A percentile compares a stretch with the other conserved stretches of the same genome.
phyloP scores from a whole-genome alignment of 2,888 invertebrate species.

The Elgonia sp. region DNA sequence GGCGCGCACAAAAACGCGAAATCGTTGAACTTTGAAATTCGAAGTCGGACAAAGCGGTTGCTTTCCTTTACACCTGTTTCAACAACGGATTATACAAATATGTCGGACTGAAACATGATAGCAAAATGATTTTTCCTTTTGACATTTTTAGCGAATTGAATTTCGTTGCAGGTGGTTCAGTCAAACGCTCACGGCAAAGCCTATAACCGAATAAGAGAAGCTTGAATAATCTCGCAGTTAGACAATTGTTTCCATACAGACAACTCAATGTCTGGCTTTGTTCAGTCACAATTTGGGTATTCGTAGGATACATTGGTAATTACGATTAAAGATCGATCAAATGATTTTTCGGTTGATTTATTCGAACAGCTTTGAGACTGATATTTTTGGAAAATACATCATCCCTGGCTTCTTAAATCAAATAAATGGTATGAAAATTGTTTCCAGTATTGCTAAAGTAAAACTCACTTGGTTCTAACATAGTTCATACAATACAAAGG shows the following conservation, averaged over 20 bases:
- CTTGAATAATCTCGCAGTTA: constrained; percentile 56
- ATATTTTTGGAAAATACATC: too few relatives aligned
- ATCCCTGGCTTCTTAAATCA: too few relatives aligned
- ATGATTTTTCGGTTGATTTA: not conserved
- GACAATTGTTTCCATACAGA: constrained; percentile 44
- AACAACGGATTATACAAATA: constrained; percentile 38
- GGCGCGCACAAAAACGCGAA: not conserved
- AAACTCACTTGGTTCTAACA: too few relatives aligned
- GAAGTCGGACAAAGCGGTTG: not conserved
- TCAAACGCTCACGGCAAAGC: constrained; percentile 38
- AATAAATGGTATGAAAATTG: too few relatives aligned
- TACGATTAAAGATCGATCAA: constrained; percentile 11
- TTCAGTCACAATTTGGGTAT: constrained; percentile 14
- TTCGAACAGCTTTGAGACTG: too few relatives aligned
- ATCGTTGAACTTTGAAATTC: constrained; percentile 26
- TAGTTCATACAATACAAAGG: too few relatives aligned
- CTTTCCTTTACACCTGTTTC: constrained; percentile 9
- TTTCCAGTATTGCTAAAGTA: too few relatives aligned
- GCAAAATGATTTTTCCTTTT: constrained; percentile 30
- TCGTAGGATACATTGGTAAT: constrained; percentile 15
- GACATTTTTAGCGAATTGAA: constrained; percentile 37
- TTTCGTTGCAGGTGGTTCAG: constrained; percentile 32
- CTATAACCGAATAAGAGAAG: constrained; percentile 53
- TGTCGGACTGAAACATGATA: not conserved
- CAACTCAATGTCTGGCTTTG: constrained; percentile 13